Base-by-base conservation (phyloP, 2,888 invertebrate species). In the Tridacna crocea region DNA sequence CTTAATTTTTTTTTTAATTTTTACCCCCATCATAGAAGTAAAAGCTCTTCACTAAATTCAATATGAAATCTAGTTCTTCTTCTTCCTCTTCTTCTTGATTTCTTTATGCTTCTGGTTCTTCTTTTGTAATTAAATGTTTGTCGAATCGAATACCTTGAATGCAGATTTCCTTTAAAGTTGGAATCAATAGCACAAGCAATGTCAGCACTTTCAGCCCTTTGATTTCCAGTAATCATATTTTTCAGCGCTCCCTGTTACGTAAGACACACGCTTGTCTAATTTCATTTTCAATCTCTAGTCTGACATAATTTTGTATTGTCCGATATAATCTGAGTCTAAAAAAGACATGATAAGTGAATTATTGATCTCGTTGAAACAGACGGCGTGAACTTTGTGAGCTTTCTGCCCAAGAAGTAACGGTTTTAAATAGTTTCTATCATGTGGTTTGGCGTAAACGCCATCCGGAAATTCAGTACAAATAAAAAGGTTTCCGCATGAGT, bases 391-490 rank as follows among this genome's bases (percentile, higher is more conserved):
- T 12, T 70, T 27, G 6, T 51, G 24, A 12, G 22, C 51, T 24
- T 51, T 24, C 6, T 46, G 26, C 12, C 70, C 70, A 26, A 70
- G 70, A 26, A 70, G 70, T 13, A 70, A 22, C 22, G 70, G 70
- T 19, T 51, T 47, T 8, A 70, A 51, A 51, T 70, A 70, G 24
- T 48, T 70, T 51, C 48, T 70, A 26, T 19, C 47, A 47, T 15
- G 15, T 22, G 70, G 70, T 17, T 47, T 70, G 19, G 70, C 82
- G 15, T 82, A 75, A 6, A 82, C 77, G 11, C 82, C 78, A 48
- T 72, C 55, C 19, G 78, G 77, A 24, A 72, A 61, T 58, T 78
- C 36, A 0, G 78, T 78, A 51, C 78, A 72, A 10, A 82, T 65
- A 36, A 75, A 82, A 8, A 82, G 60, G 47, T 55, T 78, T 24